Base-by-base conservation (phyloP, 1,140 invertebrate species). In the Sinella curviseta region DNA sequence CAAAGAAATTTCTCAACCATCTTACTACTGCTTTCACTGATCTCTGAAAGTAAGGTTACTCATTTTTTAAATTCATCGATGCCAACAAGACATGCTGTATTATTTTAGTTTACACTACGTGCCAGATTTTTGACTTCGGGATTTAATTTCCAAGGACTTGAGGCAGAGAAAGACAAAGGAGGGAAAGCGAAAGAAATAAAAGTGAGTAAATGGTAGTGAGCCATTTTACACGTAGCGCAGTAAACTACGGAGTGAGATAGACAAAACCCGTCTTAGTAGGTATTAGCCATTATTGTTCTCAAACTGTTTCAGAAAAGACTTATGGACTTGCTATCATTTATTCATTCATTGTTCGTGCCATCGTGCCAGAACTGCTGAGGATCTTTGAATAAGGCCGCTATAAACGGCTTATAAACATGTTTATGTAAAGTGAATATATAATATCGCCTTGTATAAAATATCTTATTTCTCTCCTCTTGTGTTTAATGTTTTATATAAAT, bases 331-430 rank as follows among this genome's bases (percentile, higher is more conserved):
- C 26, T 70, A 70, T 70, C 65, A 70, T 70, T 70, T 70, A 70
- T 70, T 70, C 65, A 70, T 70, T 70, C 65, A 70, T 70, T 70
- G 65, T 70, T 70, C 65, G 31, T 70, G 65, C 65, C 65, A n/a
- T 70, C 31, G 28, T 70, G 65, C 28, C 65, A 70, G 31, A 30
- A 70, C 65, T 33, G 31, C 31, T 70, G 28, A 30, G 30, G 3
- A 60, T 60, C 55, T 24, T 14, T n/a, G 55, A 60, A 60, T 60
- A 60, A 26, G 57, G 24, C 24, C 8, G 20, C 20, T 48, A 8
- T 48, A 48, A 48, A 12, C 8, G 39, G 39, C 39, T 12, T 48
- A 20, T 48, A 8, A 20, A 48, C 20, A 48, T 20, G 39, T 20
- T 20, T 48, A 8, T 48, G 39, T 20, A 48, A 48, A 20, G 20